A percentile compares a stretch with the other conserved stretches of the same genome.
These are phyloP conservation scores for Pantherophis vulpinus DNA, from an alignment of 2,797 vertebrate genomes.

Conservation along the genomic window DNA sequence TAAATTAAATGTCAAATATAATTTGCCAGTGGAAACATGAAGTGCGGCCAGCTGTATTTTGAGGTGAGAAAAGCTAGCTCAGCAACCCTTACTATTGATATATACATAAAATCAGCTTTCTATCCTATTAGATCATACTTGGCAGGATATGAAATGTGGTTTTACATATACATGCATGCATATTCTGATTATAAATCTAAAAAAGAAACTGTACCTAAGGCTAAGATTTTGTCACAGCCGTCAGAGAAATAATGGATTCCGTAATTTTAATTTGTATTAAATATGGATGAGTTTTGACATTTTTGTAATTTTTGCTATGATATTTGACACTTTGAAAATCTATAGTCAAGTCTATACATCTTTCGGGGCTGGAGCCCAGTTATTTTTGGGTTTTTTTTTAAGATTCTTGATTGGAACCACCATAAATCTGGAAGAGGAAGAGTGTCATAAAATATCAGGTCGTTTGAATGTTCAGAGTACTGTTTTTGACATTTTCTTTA, in stretches of 20 bases:
- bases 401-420: background rate
- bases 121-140: constrained; percentile 40
- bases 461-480: background rate
- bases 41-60: constrained; percentile 44
- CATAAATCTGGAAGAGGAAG: background rate
- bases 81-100: constrained; percentile 45
- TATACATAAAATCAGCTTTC: constrained; percentile 52
- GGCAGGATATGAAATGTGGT: constrained; percentile 38
- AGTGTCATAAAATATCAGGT: background rate
- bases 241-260: constrained; percentile 42
- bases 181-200: constrained; percentile 9
- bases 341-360: background rate
- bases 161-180: constrained; percentile 21
- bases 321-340: background rate
- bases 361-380: background rate
- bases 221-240: constrained; percentile 34
- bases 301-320: constrained; percentile 20
- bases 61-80: constrained; percentile 44
- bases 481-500: background rate
- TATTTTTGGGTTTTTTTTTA: background rate
- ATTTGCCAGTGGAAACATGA: constrained; percentile 64
- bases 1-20: constrained; percentile 73
- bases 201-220: constrained; percentile 42
- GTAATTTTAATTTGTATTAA: constrained; percentile 43
- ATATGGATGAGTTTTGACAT: constrained; percentile 21